A percentile compares a stretch with the other conserved stretches of the same genome.
Conservation (phyloP, 2,888 invertebrate genomes). For the Cinara cedri region DNA sequence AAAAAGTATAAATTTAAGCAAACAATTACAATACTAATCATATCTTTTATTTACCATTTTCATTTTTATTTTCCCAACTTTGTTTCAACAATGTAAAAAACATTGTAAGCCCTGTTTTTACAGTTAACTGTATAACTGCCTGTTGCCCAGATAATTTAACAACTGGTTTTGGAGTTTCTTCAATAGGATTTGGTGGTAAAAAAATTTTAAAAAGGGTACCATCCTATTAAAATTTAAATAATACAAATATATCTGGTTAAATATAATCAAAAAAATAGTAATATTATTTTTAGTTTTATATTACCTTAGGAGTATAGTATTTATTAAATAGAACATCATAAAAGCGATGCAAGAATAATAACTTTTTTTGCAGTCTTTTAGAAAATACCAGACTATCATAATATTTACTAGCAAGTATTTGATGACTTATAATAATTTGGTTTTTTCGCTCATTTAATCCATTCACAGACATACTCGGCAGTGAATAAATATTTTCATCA, state of each 20-base stretch:
- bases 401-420: constrained; percentile 41
- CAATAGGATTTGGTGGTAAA: constrained; percentile 42
- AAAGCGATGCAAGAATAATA: constrained; percentile 26
- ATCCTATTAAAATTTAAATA: constrained; percentile 33
- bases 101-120: constrained; percentile 69
- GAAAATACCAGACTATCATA: constrained; percentile 47
- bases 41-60: constrained; percentile 35
- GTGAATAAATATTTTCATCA: constrained; percentile 47
- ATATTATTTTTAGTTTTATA: neutral
- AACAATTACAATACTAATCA: neutral
- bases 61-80: constrained; percentile 65
- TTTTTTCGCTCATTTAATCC: constrained; percentile 36
- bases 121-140: constrained; percentile 69
- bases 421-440: constrained; percentile 47
- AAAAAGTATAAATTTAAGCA: constrained; percentile 36
- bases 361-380: constrained; percentile 44
- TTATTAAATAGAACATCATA: constrained; percentile 40
- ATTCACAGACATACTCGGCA: constrained; percentile 50
- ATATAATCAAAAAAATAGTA: neutral
- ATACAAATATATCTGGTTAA: neutral
- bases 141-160: constrained; percentile 63
- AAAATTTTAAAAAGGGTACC: constrained; percentile 43
- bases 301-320: constrained; percentile 48
- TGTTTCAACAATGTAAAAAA: constrained; percentile 69
- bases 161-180: constrained; percentile 38